phyloP scores from a whole-genome alignment of 2,113 vertebrate genomes.

The Theristicus caerulescens region DNA sequence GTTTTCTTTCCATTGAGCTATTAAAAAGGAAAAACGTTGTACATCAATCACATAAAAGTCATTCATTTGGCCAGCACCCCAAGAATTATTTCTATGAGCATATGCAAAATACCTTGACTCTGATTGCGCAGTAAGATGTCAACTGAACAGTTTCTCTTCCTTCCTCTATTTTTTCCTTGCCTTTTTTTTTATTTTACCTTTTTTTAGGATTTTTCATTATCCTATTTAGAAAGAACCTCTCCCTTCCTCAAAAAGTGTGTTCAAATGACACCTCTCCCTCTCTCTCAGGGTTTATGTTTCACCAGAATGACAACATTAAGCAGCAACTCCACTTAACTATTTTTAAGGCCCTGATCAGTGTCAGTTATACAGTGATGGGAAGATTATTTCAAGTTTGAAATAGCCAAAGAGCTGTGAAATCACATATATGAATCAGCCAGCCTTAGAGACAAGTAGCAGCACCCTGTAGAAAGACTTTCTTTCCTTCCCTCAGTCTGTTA shows the following conservation, averaged over 20 bases:
- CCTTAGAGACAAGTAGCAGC: background rate
- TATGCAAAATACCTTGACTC: background rate
- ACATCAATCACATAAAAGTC: background rate
- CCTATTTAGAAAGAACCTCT: background rate
- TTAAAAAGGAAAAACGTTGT: background rate
- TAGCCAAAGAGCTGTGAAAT: background rate
- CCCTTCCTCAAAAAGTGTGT: background rate
- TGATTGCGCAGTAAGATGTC: background rate
- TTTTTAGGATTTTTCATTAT: background rate
- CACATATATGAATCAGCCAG: background rate
- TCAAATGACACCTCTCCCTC: background rate
- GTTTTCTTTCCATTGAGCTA: background rate
- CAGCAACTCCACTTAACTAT: background rate
- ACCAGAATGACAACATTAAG: background rate
- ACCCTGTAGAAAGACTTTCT: background rate
- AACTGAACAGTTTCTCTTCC: background rate
- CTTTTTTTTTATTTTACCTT: background rate
- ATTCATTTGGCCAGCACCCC: background rate
- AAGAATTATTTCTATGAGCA: background rate
- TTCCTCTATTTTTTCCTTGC: background rate
- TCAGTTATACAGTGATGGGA: background rate
- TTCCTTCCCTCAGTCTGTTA: background rate
- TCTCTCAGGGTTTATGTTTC: background rate
- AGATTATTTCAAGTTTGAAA: background rate
- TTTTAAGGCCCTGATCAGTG: background rate